phyloP scores from a whole-genome alignment of 2,797 vertebrate genomes.

The Phoxinus dragarum region DNA sequence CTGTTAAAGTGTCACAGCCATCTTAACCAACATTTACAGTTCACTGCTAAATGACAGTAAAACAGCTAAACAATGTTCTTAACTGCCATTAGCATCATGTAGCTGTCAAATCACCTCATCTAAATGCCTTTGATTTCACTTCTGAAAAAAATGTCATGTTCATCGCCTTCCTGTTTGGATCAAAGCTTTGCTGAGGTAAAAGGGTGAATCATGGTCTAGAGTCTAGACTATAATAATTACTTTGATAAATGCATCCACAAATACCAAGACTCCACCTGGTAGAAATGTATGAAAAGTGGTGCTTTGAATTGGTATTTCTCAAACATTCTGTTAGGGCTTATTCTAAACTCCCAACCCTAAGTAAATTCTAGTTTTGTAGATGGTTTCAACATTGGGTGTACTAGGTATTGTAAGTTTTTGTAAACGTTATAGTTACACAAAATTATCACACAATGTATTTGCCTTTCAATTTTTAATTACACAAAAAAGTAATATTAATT shows the following conservation, averaged over 20 bases:
- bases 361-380: neutral
- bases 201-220: constrained; percentile 20
- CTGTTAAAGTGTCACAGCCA: constrained; percentile 56
- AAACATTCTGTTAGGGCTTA: neutral
- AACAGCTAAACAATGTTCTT: constrained; percentile 58
- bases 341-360: neutral
- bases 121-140: constrained; percentile 58
- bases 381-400: neutral
- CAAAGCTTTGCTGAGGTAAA: constrained; percentile 18
- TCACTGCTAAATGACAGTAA: constrained; percentile 58
- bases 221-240: constrained; percentile 36
- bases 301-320: neutral
- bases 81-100: constrained; percentile 65
- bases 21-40: constrained; percentile 60
- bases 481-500: neutral
- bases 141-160: constrained; percentile 10
- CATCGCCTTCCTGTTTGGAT: constrained; percentile 15
- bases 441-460: too few relatives aligned
- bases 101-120: constrained; percentile 66
- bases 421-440: neutral
- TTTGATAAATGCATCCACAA: constrained; percentile 10
- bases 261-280: neutral
- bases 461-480: neutral
- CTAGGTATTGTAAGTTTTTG: neutral
- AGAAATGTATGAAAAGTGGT: neutral